Evolutionary conservation across 2,888 invertebrate species (phyloP).

Genomic region (Argyresthia goedartella): DNA sequence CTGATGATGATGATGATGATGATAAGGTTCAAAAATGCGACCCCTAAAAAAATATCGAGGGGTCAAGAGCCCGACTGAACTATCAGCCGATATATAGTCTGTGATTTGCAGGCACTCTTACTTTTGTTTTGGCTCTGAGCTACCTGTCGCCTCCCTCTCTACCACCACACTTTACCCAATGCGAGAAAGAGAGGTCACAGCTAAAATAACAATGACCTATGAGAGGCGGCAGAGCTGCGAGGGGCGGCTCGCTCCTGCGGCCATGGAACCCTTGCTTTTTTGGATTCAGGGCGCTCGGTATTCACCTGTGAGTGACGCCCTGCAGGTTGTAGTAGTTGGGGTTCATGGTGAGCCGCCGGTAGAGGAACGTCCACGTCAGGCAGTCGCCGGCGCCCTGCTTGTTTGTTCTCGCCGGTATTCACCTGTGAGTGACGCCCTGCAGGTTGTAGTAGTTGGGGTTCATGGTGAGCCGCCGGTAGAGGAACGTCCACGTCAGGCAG

Average conservation of each 20-base stretch:
- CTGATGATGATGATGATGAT: no score
- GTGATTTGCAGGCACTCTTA: no score
- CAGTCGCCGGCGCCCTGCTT: conserved; percentile 99
- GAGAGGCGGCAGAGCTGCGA: no score
- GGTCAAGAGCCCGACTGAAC: no score
- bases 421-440: conserved; percentile 93
- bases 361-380: conserved; percentile 98
- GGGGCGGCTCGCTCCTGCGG: no score
- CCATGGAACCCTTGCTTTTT: conserved; percentile 99
- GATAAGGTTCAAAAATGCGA: no score
- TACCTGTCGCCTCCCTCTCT: no score
- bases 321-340: conserved; percentile 99
- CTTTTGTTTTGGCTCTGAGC: no score
- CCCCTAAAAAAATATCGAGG: no score
- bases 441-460: conserved; percentile 99
- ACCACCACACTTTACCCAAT: no score
- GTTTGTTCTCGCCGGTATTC: conserved; percentile 92
- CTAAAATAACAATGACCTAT: no score
- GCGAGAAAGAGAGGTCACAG: not conserved
- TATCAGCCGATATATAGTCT: no score
- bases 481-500: conserved; percentile 99
- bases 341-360: conserved; percentile 96
- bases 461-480: conserved; percentile 96
- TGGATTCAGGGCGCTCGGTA: conserved; percentile 94
- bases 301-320: conserved; percentile 87